phyloP scores from a whole-genome alignment of 2,797 vertebrate species.

The Onychomys torridus region DNA sequence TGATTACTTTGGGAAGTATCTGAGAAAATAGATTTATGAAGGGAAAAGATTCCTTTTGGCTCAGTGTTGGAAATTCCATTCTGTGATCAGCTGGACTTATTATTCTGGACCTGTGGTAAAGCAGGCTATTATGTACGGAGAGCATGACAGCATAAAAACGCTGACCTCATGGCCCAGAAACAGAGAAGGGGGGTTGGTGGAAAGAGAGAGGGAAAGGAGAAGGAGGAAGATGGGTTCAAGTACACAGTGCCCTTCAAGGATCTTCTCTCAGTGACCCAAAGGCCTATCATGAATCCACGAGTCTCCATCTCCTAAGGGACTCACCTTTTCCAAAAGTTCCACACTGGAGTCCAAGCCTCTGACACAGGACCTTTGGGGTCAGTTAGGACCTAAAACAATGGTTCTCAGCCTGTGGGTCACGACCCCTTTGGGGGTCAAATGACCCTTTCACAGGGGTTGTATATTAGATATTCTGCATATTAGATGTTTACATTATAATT shows the following conservation, averaged over 20 bases:
- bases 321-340: neutral
- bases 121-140: neutral
- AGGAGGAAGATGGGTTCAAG: neutral
- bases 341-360: neutral
- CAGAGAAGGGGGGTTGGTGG: neutral
- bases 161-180: neutral
- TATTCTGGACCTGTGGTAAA: neutral
- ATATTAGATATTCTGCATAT: neutral
- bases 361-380: neutral
- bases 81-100: neutral
- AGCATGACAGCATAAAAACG: neutral
- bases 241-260: neutral
- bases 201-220: neutral
- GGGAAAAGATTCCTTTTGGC: neutral
- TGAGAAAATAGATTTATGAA: neutral
- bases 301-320: neutral
- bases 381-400: neutral
- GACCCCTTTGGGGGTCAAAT: neutral
- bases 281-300: no score
- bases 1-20: neutral
- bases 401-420: neutral
- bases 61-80: neutral
- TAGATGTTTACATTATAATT: neutral
- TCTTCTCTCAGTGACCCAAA: neutral
- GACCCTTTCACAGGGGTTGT: neutral